These are phyloP conservation scores for Mimas tiliae DNA, from an alignment of 2,888 invertebrate species.

Conservation along the genomic window DNA sequence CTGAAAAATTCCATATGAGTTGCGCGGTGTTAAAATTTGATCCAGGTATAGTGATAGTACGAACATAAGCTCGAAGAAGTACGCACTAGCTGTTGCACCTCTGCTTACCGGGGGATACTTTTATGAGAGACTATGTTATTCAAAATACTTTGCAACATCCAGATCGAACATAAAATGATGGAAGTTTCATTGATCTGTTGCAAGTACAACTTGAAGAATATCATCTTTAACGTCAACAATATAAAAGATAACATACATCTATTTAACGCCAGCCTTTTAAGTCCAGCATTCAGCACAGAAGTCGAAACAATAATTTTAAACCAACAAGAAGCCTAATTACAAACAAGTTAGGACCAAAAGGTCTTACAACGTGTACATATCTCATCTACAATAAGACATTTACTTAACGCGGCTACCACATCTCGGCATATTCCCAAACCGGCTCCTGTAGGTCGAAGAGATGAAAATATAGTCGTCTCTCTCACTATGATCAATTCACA, in stretches of 20 bases:
- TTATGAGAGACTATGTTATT: too few relatives aligned
- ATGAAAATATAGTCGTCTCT: slow-evolving; percentile 6
- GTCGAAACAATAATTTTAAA: slow-evolving; percentile 23
- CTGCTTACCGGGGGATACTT: too few relatives aligned
- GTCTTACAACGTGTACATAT: slow-evolving; percentile 21
- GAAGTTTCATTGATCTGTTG: too few relatives aligned
- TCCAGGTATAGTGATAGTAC: too few relatives aligned
- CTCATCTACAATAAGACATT: slow-evolving; percentile 23
- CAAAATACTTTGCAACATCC: too few relatives aligned
- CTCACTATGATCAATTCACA: background rate
- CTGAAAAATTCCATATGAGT: too few relatives aligned
- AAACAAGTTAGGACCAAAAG: slow-evolving; percentile 16
- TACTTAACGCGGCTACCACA: slow-evolving; percentile 19
- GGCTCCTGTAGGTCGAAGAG: background rate
- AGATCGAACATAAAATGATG: too few relatives aligned
- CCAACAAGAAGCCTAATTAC: slow-evolving; percentile 25
- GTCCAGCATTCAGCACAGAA: slow-evolving; percentile 18
- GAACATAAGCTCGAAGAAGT: too few relatives aligned
- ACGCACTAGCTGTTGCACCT: too few relatives aligned
- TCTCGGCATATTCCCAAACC: slow-evolving; percentile 16
- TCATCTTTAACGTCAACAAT: too few relatives aligned
- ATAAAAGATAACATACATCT: background rate
- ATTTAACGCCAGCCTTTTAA: background rate
- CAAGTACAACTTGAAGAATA: too few relatives aligned
- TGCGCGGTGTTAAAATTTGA: too few relatives aligned